Percentiles rank a stretch among this genome's conserved stretches.
Conservation (phyloP, 2,113 vertebrate genomes). For the Prionailurus bengalensis region DNA sequence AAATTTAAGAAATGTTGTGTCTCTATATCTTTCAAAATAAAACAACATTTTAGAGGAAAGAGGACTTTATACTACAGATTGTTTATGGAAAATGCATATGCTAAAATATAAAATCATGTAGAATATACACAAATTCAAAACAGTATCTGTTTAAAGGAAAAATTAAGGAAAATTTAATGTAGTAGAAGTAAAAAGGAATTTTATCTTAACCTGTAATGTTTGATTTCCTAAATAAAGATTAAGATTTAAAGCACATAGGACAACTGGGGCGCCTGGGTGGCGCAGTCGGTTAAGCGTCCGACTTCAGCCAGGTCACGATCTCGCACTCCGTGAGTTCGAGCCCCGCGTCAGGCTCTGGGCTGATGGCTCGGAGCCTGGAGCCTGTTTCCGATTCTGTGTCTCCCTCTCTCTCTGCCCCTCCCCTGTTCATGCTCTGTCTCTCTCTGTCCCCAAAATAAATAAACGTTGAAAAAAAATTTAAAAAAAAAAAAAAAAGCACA, state of each 20-base stretch:
- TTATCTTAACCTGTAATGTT: not conserved
- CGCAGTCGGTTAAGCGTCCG: too few species aligned
- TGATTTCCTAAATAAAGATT: not conserved
- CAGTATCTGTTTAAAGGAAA: not conserved
- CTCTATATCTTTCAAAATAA: not conserved
- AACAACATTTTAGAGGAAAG: not conserved
- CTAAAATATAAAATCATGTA: not conserved
- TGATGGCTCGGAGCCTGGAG: too few species aligned
- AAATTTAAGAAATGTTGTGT: not conserved
- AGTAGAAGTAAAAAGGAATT: not conserved
- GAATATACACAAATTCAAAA: not conserved
- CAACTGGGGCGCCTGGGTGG: too few species aligned
- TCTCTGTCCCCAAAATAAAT: too few species aligned
- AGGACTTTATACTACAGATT: not conserved
- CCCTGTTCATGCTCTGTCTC: too few species aligned
- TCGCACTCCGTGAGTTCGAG: too few species aligned
- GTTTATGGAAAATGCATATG: not conserved
- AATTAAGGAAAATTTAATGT: not conserved
- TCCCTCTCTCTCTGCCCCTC: too few species aligned
- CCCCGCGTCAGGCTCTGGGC: too few species aligned
- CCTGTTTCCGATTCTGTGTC: too few species aligned
- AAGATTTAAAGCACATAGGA: not conserved
- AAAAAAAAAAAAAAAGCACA: too few species aligned
- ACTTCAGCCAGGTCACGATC: too few species aligned
- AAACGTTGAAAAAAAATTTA: too few species aligned